Percentiles rank a stretch among this genome's conserved stretches.
These are phyloP conservation scores for Fissipunctia ypsillon DNA, from an alignment of 2,888 invertebrate species.

Conservation along the genomic window DNA sequence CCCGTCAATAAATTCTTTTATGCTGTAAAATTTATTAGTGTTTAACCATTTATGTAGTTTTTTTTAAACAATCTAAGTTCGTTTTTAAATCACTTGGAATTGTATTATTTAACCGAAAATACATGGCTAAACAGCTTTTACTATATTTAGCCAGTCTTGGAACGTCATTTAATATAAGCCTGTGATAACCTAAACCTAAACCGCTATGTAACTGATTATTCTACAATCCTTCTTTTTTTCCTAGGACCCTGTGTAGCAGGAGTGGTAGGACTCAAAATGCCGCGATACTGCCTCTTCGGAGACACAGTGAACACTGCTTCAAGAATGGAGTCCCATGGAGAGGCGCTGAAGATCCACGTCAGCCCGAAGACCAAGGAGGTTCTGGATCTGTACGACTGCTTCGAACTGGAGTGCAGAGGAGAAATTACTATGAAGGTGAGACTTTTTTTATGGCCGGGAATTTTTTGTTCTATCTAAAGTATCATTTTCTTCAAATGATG, in stretches of 20 bases:
- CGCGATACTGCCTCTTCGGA: slow-evolving; percentile 97
- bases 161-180: no score
- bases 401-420: slow-evolving; percentile 95
- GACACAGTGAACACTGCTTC: slow-evolving; percentile 98
- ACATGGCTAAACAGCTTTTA: no score
- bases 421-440: slow-evolving; percentile 97
- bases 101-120: no score
- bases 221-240: neutral
- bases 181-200: no score
- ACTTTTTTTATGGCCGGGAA: neutral
- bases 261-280: slow-evolving; percentile 98
- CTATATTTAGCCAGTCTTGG: no score
- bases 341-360: slow-evolving; percentile 97
- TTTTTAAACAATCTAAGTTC: no score
- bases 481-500: neutral
- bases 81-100: no score
- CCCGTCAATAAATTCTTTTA: no score
- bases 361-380: slow-evolving; percentile 96
- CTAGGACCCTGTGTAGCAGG: slow-evolving; percentile 95
- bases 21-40: no score
- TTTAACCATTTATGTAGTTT: no score
- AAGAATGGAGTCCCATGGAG: slow-evolving; percentile 97
- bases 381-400: slow-evolving; percentile 96
- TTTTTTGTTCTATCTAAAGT: neutral
- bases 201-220: neutral